Evolutionary conservation across 1,140 invertebrate genomes (phyloP), one percentile per base, ranked within the genome.

Genomic region (Aphelenchoides avenae): DNA sequence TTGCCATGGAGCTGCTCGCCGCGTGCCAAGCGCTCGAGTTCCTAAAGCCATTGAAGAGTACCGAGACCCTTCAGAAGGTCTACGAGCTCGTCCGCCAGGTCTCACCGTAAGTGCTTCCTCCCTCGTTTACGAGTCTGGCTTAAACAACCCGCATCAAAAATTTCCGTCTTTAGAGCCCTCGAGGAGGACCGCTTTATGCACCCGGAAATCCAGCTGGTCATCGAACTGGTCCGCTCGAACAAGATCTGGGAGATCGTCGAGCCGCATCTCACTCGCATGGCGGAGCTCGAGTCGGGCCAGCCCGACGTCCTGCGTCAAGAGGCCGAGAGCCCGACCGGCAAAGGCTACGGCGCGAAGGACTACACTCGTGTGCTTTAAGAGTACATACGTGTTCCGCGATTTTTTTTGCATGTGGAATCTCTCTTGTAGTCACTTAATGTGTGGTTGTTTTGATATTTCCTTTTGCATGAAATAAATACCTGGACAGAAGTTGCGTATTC

Each of bases 21-120:
- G 85, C 86, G 3, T 86, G 85, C 73, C 86, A 87, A 77, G 49
- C 27, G 15, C 11, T 87, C 39, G 86, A 87, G 68, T 87, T 87
- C 75, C 75, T 87, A 15, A 78, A 85, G 27, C 86, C 86, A 2
- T 72, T 87, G 27, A 86, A 83, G 67, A 85, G 84, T 9, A 87
- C 86, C 1, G 78, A 79, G 5, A 85, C 86, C 2, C 70, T 87
- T 31, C 85, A 87, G 71, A 85, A 84, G 60, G 84, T 86, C 18
- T 84, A 86, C 68, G 79, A 80, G 43, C 76, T 84, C 1, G 85
- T 87, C n/a, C 77, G 86, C 24, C 66, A 48, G 30, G 70, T 74
- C 26, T 57, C 65, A 6, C 52, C 71, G 71, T 73, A 53, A 56
- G 71, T 58, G n/a, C n/a, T n/a, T n/a, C n/a, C n/a, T 22, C 13